Percentiles rank a stretch among this genome's conserved stretches.
Conservation (phyloP, 2,888 invertebrate species). For the Clepsis dumicolana region DNA sequence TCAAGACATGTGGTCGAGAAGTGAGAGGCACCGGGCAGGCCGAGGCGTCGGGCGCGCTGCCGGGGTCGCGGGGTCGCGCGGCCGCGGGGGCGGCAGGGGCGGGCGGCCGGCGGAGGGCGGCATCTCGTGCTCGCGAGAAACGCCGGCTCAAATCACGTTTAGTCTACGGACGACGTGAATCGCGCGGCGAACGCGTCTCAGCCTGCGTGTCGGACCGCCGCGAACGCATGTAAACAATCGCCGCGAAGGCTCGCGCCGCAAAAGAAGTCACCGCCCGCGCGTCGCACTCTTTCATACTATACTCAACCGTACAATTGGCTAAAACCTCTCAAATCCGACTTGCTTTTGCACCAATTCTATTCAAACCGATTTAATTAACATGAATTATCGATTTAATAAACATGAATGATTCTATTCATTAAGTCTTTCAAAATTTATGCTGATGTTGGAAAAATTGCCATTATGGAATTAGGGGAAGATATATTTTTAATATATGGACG, state of each 20-base stretch:
- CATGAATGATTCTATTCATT: constrained; percentile 24
- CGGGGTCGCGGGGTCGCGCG: constrained; percentile 45
- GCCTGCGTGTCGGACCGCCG: constrained; percentile 54
- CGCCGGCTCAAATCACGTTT: constrained; percentile 72
- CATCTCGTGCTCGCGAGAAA: constrained; percentile 58
- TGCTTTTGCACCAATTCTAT: constrained; percentile 19
- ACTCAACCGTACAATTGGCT: constrained; percentile 31
- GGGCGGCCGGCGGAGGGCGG: constrained; percentile 62
- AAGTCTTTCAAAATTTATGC: constrained; percentile 27
- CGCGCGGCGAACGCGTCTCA: constrained; percentile 60
- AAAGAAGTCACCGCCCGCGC: constrained; percentile 22
- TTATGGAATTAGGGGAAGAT: constrained; percentile 80
- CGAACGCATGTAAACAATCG: constrained; percentile 51
- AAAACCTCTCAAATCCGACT: background rate
- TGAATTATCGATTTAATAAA: constrained; percentile 28
- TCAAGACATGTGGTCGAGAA: constrained; percentile 34
- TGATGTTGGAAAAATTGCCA: constrained; percentile 65
- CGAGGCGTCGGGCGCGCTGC: constrained; percentile 49
- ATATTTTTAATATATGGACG: constrained; percentile 73
- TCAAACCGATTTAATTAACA: constrained; percentile 25
- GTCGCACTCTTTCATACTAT: background rate
- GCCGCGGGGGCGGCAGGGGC: constrained; percentile 61
- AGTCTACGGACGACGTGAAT: constrained; percentile 68
- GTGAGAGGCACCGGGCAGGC: constrained; percentile 20
- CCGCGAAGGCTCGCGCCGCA: constrained; percentile 18